Percentiles rank a stretch among this genome's conserved stretches.
Evolutionary conservation across 2,888 invertebrate species (phyloP).

Genomic region (Drosophila formosana): DNA sequence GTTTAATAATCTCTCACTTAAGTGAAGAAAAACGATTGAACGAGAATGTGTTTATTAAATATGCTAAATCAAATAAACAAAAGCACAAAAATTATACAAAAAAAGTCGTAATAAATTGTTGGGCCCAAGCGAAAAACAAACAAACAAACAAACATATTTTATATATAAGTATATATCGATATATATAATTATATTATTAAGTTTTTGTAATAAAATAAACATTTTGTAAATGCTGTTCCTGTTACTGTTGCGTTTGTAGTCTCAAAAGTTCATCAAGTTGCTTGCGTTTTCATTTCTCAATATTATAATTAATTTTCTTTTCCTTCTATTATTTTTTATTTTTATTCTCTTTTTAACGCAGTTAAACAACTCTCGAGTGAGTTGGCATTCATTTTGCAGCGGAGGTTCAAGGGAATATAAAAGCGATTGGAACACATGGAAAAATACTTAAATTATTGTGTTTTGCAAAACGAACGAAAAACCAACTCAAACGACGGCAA

Average conservation of each 20-base stretch:
- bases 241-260: conserved; percentile 80
- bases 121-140: conserved; percentile 37
- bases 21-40: conserved; percentile 49
- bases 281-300: conserved; percentile 26
- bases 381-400: conserved; percentile 12
- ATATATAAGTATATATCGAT: conserved; percentile 2
- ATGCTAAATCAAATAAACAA: conserved; percentile 36
- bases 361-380: conserved; percentile 39
- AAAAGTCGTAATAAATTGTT: conserved; percentile 48
- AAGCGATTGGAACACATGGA: conserved; percentile 38
- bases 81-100: conserved; percentile 39
- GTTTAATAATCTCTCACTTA: conserved; percentile 79
- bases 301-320: conserved; percentile 6
- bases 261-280: conserved; percentile 72
- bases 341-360: neutral
- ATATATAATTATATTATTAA: conserved; percentile 18
- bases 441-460: conserved; percentile 34
- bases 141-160: conserved; percentile 13
- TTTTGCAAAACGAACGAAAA: conserved; percentile 14
- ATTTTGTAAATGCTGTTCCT: conserved; percentile 79
- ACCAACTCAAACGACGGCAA: conserved; percentile 19
- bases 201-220: conserved; percentile 53
- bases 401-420: neutral
- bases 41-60: conserved; percentile 13
- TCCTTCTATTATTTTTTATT: conserved; percentile 6